A percentile compares a stretch with the other conserved stretches of the same genome.
phyloP scores from a whole-genome alignment of 2,888 invertebrate species.

The Pyrochroa serraticornis region DNA sequence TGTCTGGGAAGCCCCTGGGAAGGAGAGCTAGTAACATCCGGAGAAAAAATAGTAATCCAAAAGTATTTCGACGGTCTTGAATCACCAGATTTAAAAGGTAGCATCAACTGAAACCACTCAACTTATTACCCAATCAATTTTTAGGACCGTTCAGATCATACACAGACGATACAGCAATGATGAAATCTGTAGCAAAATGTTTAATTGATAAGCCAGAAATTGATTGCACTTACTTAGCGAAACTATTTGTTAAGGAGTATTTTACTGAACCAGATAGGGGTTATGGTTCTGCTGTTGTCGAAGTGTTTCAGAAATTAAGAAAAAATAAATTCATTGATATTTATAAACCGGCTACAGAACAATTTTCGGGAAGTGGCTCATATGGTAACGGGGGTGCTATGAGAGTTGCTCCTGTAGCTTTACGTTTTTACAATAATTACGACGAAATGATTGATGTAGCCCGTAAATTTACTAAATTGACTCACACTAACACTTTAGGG shows the following conservation, averaged over 20 bases:
- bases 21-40: slow-evolving; percentile 57
- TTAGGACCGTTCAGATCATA: slow-evolving; percentile 64
- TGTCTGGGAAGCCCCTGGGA: slow-evolving; percentile 75
- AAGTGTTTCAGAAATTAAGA: slow-evolving; percentile 64
- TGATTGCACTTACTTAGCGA: slow-evolving; percentile 66
- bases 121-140: slow-evolving; percentile 22
- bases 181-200: slow-evolving; percentile 66
- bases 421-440: slow-evolving; percentile 64
- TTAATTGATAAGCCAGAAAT: slow-evolving; percentile 63
- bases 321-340: slow-evolving; percentile 64
- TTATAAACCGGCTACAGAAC: slow-evolving; percentile 67
- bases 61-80: slow-evolving; percentile 66
- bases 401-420: slow-evolving; percentile 70
- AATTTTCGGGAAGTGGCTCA: slow-evolving; percentile 72
- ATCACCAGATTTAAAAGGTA: slow-evolving; percentile 62
- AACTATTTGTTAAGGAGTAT: slow-evolving; percentile 68
- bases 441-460: slow-evolving; percentile 60
- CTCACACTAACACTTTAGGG: slow-evolving; percentile 66
- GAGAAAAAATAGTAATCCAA: slow-evolving; percentile 61
- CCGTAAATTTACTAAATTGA: slow-evolving; percentile 62
- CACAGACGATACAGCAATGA: slow-evolving; percentile 78
- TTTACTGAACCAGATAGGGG: slow-evolving; percentile 67
- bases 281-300: slow-evolving; percentile 67
- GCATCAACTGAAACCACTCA: background rate
- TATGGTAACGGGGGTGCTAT: slow-evolving; percentile 82